Evolutionary conservation across 2,797 vertebrate species (phyloP).

Genomic region (Enteromius viviparus): DNA sequence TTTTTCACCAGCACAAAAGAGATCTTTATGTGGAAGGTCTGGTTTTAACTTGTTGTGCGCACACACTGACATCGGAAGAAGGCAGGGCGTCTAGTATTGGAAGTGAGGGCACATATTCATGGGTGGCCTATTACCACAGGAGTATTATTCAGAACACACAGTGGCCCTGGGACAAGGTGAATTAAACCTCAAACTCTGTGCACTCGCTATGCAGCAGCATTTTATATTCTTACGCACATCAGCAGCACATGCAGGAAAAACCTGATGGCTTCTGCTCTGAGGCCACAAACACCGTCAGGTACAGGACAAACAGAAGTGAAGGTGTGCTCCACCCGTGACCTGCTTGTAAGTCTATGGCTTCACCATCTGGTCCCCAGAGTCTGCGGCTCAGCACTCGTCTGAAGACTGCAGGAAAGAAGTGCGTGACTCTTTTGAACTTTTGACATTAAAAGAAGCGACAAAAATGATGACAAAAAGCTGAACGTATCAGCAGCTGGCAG

Average conservation of each 20-base stretch:
- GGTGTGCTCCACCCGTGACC: slow-evolving; percentile 34
- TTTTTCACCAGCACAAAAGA: slow-evolving; percentile 29
- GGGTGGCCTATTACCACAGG: neutral
- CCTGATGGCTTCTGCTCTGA: neutral
- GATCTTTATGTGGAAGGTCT: slow-evolving; percentile 31
- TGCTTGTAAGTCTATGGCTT: slow-evolving; percentile 29
- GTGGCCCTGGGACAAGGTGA: neutral
- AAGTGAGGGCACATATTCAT: slow-evolving; percentile 28
- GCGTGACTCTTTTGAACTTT: slow-evolving; percentile 3
- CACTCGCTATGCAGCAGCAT: neutral
- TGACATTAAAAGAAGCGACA: neutral
- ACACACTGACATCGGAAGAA: neutral
- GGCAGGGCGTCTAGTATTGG: neutral
- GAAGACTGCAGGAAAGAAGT: neutral
- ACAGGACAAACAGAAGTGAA: slow-evolving; percentile 31
- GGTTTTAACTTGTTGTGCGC: slow-evolving; percentile 18
- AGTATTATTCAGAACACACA: slow-evolving; percentile 24
- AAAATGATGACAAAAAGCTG: neutral
- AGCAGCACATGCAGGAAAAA: slow-evolving; percentile 8
- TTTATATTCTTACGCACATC: neutral
- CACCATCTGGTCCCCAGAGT: slow-evolving; percentile 26
- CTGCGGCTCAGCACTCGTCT: neutral
- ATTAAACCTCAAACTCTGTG: slow-evolving; percentile 3
- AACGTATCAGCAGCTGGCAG: neutral
- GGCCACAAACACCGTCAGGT: slow-evolving; percentile 17